phyloP scores from a whole-genome alignment of 2,797 vertebrate species.

The Oreochromis grahami region DNA sequence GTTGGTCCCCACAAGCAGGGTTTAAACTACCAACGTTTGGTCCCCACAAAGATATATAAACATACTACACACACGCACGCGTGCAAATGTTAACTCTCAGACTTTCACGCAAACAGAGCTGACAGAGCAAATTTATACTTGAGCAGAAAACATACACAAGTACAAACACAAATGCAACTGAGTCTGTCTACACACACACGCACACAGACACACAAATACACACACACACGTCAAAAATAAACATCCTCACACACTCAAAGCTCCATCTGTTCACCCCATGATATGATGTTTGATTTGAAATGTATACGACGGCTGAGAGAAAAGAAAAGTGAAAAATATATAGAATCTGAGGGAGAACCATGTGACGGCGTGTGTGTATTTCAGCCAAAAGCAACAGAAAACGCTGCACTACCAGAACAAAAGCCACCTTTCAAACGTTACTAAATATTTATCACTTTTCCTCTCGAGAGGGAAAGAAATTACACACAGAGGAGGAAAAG shows the following conservation, averaged over 20 bases:
- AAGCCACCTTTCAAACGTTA: not conserved
- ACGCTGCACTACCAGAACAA: not conserved
- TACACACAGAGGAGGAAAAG: not conserved
- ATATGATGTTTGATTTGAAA: not conserved
- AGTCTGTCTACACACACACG: not conserved
- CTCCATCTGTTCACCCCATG: not conserved
- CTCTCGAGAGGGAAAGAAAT: not conserved
- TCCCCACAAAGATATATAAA: not conserved
- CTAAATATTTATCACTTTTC: not conserved
- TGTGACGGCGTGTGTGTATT: not conserved
- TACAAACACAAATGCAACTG: not conserved
- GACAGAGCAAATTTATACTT: not conserved
- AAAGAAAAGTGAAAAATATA: not conserved
- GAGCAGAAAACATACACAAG: not conserved
- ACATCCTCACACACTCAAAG: not conserved
- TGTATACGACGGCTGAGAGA: not conserved
- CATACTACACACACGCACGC: not conserved
- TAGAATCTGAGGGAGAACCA: not conserved
- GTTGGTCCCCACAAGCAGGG: not conserved
- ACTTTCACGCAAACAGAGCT: not conserved
- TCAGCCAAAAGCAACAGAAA: not conserved
- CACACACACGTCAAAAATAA: not conserved
- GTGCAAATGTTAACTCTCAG: not conserved
- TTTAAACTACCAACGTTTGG: not conserved
- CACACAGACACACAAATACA: not conserved